Conservation (phyloP, 2,888 invertebrate species). For the Seira sanloemensis region DNA sequence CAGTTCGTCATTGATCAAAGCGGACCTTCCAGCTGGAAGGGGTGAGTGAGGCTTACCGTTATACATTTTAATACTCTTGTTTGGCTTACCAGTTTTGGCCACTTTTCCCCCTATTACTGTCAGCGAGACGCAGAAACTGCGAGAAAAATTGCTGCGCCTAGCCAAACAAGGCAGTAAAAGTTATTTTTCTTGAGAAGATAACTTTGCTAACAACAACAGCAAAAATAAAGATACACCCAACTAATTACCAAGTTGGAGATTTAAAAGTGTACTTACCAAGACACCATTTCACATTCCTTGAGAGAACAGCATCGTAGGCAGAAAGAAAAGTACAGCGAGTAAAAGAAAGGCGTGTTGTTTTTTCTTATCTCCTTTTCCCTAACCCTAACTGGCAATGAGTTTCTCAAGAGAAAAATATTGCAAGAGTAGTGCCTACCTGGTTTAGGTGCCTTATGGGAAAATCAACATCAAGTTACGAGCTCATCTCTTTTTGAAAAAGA, state of each 20-base stretch:
- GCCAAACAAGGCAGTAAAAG: conserved; percentile 26
- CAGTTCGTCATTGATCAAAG: not conserved
- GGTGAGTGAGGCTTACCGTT: conserved; percentile 36
- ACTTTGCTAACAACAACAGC: not conserved
- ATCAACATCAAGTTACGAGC: too few relatives aligned
- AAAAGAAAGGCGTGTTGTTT: not conserved
- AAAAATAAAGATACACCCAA: conserved; percentile 33
- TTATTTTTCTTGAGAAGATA: conserved; percentile 8
- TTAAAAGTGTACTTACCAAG: not conserved
- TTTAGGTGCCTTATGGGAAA: not conserved
- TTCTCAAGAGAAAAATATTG: conserved; percentile 11
- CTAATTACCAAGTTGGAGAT: conserved; percentile 24
- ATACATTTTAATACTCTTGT: conserved; percentile 34
- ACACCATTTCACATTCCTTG: not conserved
- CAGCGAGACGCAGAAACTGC: not conserved
- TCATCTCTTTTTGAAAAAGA: too few relatives aligned
- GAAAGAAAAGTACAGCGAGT: not conserved
- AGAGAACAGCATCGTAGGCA: not conserved
- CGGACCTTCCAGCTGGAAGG: conserved; percentile 47
- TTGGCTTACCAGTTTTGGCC: not conserved
- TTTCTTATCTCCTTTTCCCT: too few relatives aligned
- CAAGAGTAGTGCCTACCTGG: not conserved
- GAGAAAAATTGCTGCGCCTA: not conserved
- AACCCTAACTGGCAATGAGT: conserved; percentile 7
- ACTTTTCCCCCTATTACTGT: not conserved